Base-by-base conservation (phyloP, 2,113 vertebrate species). In the Cynoglossus semilaevis region DNA sequence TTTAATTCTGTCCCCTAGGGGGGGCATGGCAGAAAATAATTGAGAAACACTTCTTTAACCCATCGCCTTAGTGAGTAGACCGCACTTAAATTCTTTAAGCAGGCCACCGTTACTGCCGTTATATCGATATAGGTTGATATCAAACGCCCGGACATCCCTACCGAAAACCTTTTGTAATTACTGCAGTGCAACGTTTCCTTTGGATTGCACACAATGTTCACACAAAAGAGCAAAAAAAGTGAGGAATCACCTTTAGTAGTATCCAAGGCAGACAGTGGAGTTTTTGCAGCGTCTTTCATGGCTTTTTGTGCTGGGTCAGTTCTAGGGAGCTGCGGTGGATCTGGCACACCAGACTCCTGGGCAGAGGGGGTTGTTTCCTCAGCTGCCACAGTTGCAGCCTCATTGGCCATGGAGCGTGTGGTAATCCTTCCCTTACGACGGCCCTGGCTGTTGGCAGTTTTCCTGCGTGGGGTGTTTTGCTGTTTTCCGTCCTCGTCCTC, bases 371-470 rank as follows among this genome's bases (percentile, higher is more conserved):
- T 92, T 0, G 92, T 89, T 7, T 98, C 96, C 76, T 98, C 97
- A 0, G 93, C 85, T 43, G 81, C 93, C 48, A 93, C 93, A 38
- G 94, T 92, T 0, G 96, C 94, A 3, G 96, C 95, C 80, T 98
- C 97, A 42, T 92, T 98, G 59, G 97, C 97, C 97, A 99, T 99
- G 58, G 97, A 99, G 64, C 97, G 93, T 59, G 96, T 98, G 85
- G 95, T 97, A 89, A 99, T 94, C 38, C 96, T 89, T 85, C 96
- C 95, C 81, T 98, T 99, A 12, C 97, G 89, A 5, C 96, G 94
- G 57, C 96, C 95, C 84, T 98, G 97, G 79, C 97, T 98, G 72
- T 98, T 98, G 79, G 96, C 96, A 0, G 96, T 99, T 91, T 98
- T 99, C 68, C 96, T 92, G 40, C 96, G 92, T 1, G 95, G 93